phyloP scores from a whole-genome alignment of 2,888 invertebrate genomes.

The Mythimna loreyi region DNA sequence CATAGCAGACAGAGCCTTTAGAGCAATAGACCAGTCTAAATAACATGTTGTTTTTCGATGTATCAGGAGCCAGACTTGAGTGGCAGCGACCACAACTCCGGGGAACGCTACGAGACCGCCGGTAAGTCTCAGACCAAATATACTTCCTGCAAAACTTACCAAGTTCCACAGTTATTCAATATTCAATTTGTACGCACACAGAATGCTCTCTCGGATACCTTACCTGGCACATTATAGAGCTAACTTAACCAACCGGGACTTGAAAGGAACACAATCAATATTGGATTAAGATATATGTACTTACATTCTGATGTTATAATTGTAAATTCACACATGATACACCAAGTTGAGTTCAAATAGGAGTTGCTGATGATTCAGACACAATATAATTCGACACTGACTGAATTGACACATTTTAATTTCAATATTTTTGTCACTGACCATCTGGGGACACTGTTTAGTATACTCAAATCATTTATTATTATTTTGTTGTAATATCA shows the following conservation, averaged over 20 bases:
- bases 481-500: no score
- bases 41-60: conserved; percentile 2
- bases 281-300: conserved; percentile 54
- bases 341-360: neutral
- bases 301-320: conserved; percentile 1
- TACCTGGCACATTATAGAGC: conserved; percentile 62
- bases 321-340: neutral
- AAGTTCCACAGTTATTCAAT: conserved; percentile 62
- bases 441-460: no score
- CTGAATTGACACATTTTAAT: no score
- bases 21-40: neutral
- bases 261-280: conserved; percentile 58
- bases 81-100: conserved; percentile 73
- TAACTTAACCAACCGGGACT: conserved; percentile 41
- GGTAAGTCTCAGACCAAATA: conserved; percentile 73
- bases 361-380: no score
- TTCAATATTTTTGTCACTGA: no score
- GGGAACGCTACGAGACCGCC: conserved; percentile 76
- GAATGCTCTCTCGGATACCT: conserved; percentile 61
- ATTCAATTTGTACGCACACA: conserved; percentile 64
- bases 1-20: no score
- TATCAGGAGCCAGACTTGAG: conserved; percentile 80
- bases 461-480: no score
- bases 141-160: conserved; percentile 50
- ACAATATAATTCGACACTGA: no score